Evolutionary conservation across 2,888 invertebrate species (phyloP), one percentile per base, ranked within the genome.

Genomic region (Lithodes maja): DNA sequence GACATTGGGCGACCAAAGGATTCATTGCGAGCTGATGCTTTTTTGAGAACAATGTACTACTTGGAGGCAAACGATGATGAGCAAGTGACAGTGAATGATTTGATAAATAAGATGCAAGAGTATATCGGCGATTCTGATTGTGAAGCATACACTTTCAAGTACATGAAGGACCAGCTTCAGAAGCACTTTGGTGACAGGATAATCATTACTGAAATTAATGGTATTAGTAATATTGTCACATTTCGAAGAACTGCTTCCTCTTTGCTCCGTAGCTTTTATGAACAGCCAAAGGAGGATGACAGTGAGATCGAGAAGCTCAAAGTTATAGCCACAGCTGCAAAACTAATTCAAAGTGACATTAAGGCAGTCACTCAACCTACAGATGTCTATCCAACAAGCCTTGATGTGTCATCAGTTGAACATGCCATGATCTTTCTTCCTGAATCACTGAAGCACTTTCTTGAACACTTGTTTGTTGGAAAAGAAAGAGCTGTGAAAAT

Each of bases 401-500:
- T 5, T 61, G 61, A 61, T 7, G 12, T 61, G 61, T 61, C 61
- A 5, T 61, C 61, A 5, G 12, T 61, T 5, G 61, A 61, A 7
- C 12, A 61, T 5, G 61, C 61, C 61, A 61, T 61, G 5, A 7
- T 12, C 7, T 61, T 49, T 12, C 61, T 61, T 5, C 61, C 61
- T 7, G 61, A 61, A 61, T 61, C 61, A 5, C 61, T 61, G 5
- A 7, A 12, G 5, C 7, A 5, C 12, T 12, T 61, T 7, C 61
- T 61, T 61, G 12, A 12, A 80, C 7, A 53, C 49, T n/a, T 80
- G 52, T 80, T 80, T 80, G 80, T 15, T 17, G 52, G 80, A 50
- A 80, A 80, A 52, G 53, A 80, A 15, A 53, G n/a, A 33, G 33
- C 33, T 33, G 0, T 33, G 33, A 61, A 61, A 61, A 12, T 61